Evolutionary conservation across 2,797 vertebrate genomes (phyloP), one percentile per base, ranked within the genome.

Genomic region (Hemibagrus guttatus): DNA sequence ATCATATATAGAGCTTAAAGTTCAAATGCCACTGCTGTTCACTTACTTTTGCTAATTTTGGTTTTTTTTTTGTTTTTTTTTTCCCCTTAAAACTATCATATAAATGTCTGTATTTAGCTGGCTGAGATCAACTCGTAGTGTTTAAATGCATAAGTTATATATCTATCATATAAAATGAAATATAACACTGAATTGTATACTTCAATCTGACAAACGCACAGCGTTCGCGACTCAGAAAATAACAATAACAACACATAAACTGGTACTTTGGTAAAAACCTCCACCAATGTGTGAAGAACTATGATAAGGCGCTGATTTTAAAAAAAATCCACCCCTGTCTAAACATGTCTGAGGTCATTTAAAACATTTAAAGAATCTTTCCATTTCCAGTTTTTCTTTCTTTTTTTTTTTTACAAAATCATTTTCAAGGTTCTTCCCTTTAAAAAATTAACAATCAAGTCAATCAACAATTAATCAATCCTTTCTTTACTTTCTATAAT

Each of bases 81-180:
- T 63, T 75, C 85, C 75, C 31, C 23, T n/a, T 83, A 87, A 86
- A 58, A 88, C 64, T 88, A 88, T 88, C 86, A 87, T 88, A 85
- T 88, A 90, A 92, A 90, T 87, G 76, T 91, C 89, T 92, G 93
- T 96, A 95, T 96, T 96, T 96, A 96, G 96, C 94, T 96, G 96
- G 95, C 96, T 96, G 96, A 97, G 97, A 96, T 97, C 96, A 97
- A 97, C 97, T 97, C 97, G 96, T 97, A 97, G 96, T 97, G 97
- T 97, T 96, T 97, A 97, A 97, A 97, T 97, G 97, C 96, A 97
- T 97, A 97, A 97, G 96, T 97, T 97, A 97, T 96, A 97, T 96
- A 97, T 96, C 96, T 95, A 96, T 96, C 95, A 97, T 96, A 96
- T 96, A 96, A 97, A 96, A 94, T 92, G 90, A 93, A 93, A 95